A percentile compares a stretch with the other conserved stretches of the same genome.
Evolutionary conservation across 64 coral and sea anemone species (phyloP).

Genomic region (Montipora efflorescens): DNA sequence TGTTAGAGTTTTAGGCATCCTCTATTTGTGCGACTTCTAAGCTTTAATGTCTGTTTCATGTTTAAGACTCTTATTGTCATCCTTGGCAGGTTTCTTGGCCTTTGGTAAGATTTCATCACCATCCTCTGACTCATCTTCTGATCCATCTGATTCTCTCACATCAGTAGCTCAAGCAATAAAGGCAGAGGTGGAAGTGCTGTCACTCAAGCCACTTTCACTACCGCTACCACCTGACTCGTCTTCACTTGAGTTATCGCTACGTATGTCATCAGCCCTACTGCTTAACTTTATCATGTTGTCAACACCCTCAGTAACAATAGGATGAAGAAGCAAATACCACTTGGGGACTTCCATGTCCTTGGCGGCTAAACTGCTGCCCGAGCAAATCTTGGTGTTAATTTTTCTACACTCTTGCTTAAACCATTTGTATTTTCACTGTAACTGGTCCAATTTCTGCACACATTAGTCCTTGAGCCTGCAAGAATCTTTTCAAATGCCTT

Average conservation of each 20-base stretch:
- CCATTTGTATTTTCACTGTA: conserved; percentile 49
- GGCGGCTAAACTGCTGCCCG: conserved; percentile 33
- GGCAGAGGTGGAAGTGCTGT: conserved; percentile 23
- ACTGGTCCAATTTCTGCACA: conserved; percentile 15
- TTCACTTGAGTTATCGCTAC: conserved; percentile 1
- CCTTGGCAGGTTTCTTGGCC: conserved; percentile 7
- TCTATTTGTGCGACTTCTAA: conserved; percentile 22
- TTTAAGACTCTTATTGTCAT: neutral
- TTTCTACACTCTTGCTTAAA: conserved; percentile 66
- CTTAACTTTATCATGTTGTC: conserved; percentile 58
- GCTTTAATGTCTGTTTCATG: neutral
- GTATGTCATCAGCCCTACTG: conserved; percentile 51
- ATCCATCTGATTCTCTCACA: conserved; percentile 29
- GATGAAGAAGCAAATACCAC: conserved; percentile 48
- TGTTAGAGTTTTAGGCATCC: conserved; percentile 61
- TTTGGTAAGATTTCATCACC: conserved; percentile 17
- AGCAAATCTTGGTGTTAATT: conserved; percentile 40
- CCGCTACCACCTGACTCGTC: conserved; percentile 4
- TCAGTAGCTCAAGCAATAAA: conserved; percentile 4
- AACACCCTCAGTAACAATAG: conserved; percentile 50
- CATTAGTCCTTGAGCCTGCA: neutral
- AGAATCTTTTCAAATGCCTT: too few species aligned
- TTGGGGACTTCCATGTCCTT: conserved; percentile 59
- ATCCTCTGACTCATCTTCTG: neutral
- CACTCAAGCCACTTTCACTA: neutral